Base-by-base conservation (phyloP, 1,140 invertebrate species). In the Spodoptera litura region DNA sequence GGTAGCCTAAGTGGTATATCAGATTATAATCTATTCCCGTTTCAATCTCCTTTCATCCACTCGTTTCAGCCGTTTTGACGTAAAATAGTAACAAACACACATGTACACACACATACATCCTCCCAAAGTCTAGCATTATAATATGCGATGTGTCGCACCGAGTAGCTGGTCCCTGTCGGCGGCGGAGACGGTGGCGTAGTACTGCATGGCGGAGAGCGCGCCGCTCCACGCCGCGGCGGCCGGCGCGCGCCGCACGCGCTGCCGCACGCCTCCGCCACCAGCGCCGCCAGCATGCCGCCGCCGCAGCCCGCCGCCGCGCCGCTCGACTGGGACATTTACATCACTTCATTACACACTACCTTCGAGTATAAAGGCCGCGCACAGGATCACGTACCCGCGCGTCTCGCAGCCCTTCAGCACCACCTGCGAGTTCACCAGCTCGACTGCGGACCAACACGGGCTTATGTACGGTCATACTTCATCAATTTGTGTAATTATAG, bases 191-290 rank as follows among this genome's bases (percentile, higher is more conserved):
- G 99, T 99, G 2, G 98, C 98, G 95, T 99, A 99, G 95, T 99
- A 99, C 96, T 99, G 99, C 98, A 99, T 99, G 93, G 98, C 99
- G 90, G 99, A 98, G 1, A 99, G 95, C 73, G 97, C 97, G 9
- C 99, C 98, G 64, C 98, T 97, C 98, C 99, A 99, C 0, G 99
- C 99, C 2, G 98, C 98, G 95, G 99, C 99, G 10, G 98, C 97
- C 13, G 98, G 97, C 2, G n/a, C 97, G 95, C 97, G 95, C 89
- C 99, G 98, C 76, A 98, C 96, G 64, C 97, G 95, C 91, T 99
- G 98, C 4, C 98, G 93, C 83, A n/a, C 13, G 87, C 88, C 81
- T 87, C 88, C 83, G 86, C 87, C 79, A 89, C 90, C 68, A 87
- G 83, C 80, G 86, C 89, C 75, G 88, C 89, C 77, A 91, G 83